Conservation (phyloP, 2,888 invertebrate species). For the Busseola fusca region DNA sequence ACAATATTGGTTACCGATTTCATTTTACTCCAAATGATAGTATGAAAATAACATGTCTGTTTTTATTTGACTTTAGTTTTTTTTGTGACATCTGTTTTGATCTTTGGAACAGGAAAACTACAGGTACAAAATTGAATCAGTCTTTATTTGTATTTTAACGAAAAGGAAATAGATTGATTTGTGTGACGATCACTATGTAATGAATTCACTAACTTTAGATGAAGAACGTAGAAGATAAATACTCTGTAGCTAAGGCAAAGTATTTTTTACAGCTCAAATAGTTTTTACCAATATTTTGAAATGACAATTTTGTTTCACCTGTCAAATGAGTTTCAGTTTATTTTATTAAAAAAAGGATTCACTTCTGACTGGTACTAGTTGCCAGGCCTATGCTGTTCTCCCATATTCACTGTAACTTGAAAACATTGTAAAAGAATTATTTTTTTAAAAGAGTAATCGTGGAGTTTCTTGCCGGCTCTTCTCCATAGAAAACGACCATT, state of each 20-base stretch:
- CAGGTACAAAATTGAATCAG: not conserved
- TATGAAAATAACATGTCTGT: not conserved
- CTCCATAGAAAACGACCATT: no score
- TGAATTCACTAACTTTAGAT: not conserved
- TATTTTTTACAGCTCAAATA: not conserved
- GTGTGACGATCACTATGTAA: not conserved
- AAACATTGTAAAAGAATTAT: no score
- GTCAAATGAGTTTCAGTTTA: not conserved
- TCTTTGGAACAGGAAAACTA: constrained; percentile 17
- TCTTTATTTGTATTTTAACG: not conserved
- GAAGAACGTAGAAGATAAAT: not conserved
- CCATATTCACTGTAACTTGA: no score
- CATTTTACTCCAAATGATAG: constrained; percentile 2
- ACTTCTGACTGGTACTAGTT: not conserved
- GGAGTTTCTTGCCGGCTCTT: no score
- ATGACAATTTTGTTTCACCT: not conserved
- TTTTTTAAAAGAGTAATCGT: no score
- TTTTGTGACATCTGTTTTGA: constrained; percentile 1
- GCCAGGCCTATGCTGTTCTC: no score
- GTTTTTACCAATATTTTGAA: not conserved
- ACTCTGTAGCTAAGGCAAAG: not conserved
- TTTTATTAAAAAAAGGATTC: not conserved
- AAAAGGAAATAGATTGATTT: not conserved
- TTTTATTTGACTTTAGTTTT: not conserved
- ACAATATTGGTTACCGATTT: not conserved